Base-by-base conservation (phyloP, 64 coral and sea anemone species). In the Montipora capricornis region DNA sequence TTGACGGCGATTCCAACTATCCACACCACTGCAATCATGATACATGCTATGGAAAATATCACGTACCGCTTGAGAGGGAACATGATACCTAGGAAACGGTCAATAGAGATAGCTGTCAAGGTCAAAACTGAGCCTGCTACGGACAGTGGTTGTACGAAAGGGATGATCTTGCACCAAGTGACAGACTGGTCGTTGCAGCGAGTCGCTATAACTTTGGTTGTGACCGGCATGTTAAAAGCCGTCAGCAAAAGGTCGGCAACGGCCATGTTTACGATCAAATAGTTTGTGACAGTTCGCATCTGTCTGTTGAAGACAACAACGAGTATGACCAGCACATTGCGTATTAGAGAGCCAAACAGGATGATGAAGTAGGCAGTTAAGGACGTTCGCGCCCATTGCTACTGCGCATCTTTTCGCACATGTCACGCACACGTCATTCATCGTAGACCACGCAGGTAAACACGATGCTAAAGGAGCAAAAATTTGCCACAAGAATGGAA, bases 221-320 rank as follows among this genome's bases (percentile, higher is more conserved):
- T 66, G 10, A 90, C 60, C 0, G 95, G 82, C 92, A 94, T 97
- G 50, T 76, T 94, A 47, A 91, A 91, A 0, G 91, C 48, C 12
- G 95, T 97, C 5, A 97, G 45, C 6, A 97, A 58, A 3, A 97
- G 76, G 20, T 97, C 95, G 4, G 92, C 93, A 1, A 92, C 47
- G 1, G 95, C 95, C 95, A 97, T 94, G 75, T 97, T 97, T 5
- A 97, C 91, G 14, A 97, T 97, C 11, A 97, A 12, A 64, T 91
- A 97, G 66, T 97, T 97, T 49, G 95, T 97, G 11, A 97, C 89
- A 49, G 89, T 94, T 60, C 57, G 95, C 95, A 97, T 97, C 0
- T 84, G 88, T 17, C 89, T 83, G 77, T 97, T 94, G 37, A 78
- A 20, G 1, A 94, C 7, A 47, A 97, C 95, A 11, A 89, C 91